phyloP scores from a whole-genome alignment of 2,797 vertebrate genomes.

The Hozukius guyotensis region DNA sequence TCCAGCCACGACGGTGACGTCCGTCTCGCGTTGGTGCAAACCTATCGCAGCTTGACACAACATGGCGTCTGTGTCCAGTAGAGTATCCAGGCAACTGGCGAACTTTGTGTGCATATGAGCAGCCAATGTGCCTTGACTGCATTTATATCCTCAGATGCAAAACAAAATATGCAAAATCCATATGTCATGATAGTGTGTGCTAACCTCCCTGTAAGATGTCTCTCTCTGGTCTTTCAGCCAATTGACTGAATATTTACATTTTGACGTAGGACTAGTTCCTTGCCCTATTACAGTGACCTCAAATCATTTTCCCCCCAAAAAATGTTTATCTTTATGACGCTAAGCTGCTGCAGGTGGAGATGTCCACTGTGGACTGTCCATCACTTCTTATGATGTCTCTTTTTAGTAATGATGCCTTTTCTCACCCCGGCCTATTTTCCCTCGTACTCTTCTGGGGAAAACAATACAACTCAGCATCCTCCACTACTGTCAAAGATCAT shows the following conservation, averaged over 20 bases:
- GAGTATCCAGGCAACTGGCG: neutral
- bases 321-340: neutral
- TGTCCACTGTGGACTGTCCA: neutral
- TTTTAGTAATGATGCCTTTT: neutral
- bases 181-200: slow-evolving; percentile 7
- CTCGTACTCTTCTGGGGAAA: neutral
- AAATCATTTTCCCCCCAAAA: neutral
- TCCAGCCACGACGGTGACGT: neutral
- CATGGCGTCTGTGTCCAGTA: slow-evolving; percentile 8
- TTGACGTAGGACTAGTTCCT: neutral
- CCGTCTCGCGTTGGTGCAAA: neutral
- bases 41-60: neutral
- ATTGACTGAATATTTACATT: slow-evolving; percentile 7
- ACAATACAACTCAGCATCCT: neutral
- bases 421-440: neutral
- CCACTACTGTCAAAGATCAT: neutral
- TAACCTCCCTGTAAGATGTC: neutral
- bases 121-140: slow-evolving; percentile 77
- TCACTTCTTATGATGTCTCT: slow-evolving; percentile 22
- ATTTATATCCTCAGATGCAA: slow-evolving; percentile 54
- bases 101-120: slow-evolving; percentile 25
- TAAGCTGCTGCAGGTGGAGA: slow-evolving; percentile 1
- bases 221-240: neutral
- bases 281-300: neutral
- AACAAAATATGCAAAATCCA: slow-evolving; percentile 69